These are phyloP conservation scores for Toxotes lorentzi DNA, from an alignment of 2,797 vertebrate species.

Conservation along the genomic window DNA sequence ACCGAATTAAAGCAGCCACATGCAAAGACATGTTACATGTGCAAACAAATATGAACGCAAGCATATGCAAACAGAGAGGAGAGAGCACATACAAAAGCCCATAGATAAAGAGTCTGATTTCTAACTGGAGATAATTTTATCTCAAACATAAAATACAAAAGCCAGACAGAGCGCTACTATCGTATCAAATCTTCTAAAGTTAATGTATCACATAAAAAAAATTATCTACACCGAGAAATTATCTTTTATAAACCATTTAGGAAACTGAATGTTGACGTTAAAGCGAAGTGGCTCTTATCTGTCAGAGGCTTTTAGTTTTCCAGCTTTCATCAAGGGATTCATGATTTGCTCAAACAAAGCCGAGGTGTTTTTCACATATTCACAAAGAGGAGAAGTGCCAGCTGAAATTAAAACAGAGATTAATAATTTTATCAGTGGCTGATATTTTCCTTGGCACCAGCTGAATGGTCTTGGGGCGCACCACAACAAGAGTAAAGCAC, in stretches of 20 bases:
- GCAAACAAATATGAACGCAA: slow-evolving; percentile 44
- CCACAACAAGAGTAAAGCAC: slow-evolving; percentile 42
- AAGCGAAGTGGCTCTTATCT: slow-evolving; percentile 63
- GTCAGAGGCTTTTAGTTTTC: slow-evolving; percentile 44
- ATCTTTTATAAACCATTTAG: slow-evolving; percentile 78
- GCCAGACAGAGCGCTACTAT: slow-evolving; percentile 46
- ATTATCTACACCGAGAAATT: slow-evolving; percentile 56
- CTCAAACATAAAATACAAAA: slow-evolving; percentile 49
- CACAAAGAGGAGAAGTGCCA: slow-evolving; percentile 10
- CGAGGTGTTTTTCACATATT: slow-evolving; percentile 14
- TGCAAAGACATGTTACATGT: slow-evolving; percentile 22
- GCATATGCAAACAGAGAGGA: slow-evolving; percentile 36
- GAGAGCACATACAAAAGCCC: background rate
- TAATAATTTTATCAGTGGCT: slow-evolving; percentile 52
- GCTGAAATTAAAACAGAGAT: slow-evolving; percentile 49
- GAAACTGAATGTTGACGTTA: slow-evolving; percentile 61
- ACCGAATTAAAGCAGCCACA: slow-evolving; percentile 31
- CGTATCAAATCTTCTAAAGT: slow-evolving; percentile 50
- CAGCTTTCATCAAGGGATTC: slow-evolving; percentile 49
- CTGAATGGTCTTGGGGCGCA: slow-evolving; percentile 22
- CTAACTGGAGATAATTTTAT: slow-evolving; percentile 56
- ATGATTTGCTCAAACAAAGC: slow-evolving; percentile 38
- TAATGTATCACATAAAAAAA: slow-evolving; percentile 57
- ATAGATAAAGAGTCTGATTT: slow-evolving; percentile 48
- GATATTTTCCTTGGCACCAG: slow-evolving; percentile 63